phyloP scores from a whole-genome alignment of 2,888 invertebrate genomes.

The Caenorhabditis japonica region DNA sequence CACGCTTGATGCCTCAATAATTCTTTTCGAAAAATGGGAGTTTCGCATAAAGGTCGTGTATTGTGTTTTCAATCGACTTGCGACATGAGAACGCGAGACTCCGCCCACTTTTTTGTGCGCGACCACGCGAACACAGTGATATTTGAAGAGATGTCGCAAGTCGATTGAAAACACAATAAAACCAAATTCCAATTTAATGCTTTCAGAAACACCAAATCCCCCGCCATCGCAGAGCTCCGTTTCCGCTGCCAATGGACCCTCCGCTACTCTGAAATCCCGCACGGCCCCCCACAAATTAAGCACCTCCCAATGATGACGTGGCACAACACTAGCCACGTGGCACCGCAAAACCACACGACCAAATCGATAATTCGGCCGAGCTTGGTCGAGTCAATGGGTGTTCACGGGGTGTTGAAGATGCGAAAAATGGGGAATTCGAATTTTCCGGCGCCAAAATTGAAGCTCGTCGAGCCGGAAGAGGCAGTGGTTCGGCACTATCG shows the following conservation, averaged over 20 bases:
- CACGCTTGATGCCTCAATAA: no score
- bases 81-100: no score
- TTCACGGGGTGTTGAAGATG: conserved; percentile 48
- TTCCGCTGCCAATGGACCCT: conserved; percentile 61
- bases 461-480: conserved; percentile 35
- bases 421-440: conserved; percentile 31
- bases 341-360: conserved; percentile 61
- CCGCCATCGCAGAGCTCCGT: conserved; percentile 44
- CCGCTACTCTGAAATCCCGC: conserved; percentile 49
- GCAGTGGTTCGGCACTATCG: conserved; percentile 62
- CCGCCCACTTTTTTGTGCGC: no score
- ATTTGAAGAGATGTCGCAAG: no score
- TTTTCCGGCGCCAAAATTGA: conserved; percentile 1
- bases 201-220: no score
- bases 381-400: conserved; percentile 58
- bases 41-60: no score
- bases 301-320: conserved; percentile 51
- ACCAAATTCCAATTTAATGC: no score
- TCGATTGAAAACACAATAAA: no score
- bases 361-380: conserved; percentile 54
- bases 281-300: conserved; percentile 11
- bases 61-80: no score
- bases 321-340: conserved; percentile 62
- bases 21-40: background rate
- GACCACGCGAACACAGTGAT: no score